Conservation (phyloP, 2,888 invertebrate species). For the Steromphala cineraria region DNA sequence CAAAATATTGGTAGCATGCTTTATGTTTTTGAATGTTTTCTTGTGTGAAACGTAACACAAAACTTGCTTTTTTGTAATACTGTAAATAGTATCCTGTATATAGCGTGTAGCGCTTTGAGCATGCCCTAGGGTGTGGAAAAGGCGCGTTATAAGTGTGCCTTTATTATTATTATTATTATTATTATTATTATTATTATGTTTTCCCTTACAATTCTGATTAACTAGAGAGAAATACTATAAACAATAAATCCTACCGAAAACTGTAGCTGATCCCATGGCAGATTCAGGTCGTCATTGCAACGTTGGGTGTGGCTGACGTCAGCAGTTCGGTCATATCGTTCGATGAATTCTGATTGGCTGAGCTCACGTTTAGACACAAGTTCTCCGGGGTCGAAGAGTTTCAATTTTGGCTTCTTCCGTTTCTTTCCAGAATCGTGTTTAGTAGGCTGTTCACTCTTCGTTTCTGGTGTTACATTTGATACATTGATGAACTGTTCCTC, state of each 20-base stretch:
- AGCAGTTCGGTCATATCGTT: background rate
- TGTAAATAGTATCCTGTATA: too few species aligned
- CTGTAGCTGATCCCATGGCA: conserved; percentile 8
- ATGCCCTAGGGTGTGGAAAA: too few species aligned
- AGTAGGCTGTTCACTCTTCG: background rate
- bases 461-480: background rate
- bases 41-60: too few species aligned
- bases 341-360: background rate
- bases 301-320: background rate
- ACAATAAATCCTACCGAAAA: background rate
- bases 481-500: background rate
- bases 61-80: too few species aligned
- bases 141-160: too few species aligned
- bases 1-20: too few species aligned
- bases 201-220: too few species aligned
- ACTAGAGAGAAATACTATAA: too few species aligned
- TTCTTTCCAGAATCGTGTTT: background rate
- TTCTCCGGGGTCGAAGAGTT: background rate
- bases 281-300: conserved; percentile 9
- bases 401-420: background rate
- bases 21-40: too few species aligned
- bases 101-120: too few species aligned
- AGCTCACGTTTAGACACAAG: conserved; percentile 6
- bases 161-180: too few species aligned
- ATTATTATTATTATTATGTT: too few species aligned